Base-by-base conservation (phyloP, 1,140 invertebrate species). In the Mercenaria mercenaria region DNA sequence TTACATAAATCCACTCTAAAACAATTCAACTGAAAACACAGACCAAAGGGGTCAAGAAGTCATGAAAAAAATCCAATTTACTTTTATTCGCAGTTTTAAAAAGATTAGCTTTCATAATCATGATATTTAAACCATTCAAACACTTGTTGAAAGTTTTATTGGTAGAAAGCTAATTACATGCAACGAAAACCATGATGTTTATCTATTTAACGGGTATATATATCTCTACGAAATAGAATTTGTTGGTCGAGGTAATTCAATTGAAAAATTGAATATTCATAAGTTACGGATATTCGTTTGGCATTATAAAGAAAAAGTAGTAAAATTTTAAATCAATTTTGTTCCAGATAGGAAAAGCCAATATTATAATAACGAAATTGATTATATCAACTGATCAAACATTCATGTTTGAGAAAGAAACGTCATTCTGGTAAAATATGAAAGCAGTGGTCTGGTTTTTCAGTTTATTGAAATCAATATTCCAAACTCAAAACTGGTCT, bases 331-430 rank as follows among this genome's bases (percentile, higher is more conserved):
- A 56, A 64, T 8, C 59, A 64, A 26, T 29, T 64, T 64, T 64
- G 59, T 29, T 64, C 4, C 59, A 29, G 59, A n/a, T 64, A 64
- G 26, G 59, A 20, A 64, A 64, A 64, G 59, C 59, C 26, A 64
- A 29, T 64, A 64, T 64, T 64, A 29, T 64, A 64, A 29, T 64
- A 29, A 29, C 3, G 15, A 59, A 64, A 29, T 64, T 64, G n/a
- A 64, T 64, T 64, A 64, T 29, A 64, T 10, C 59, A 64, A 64
- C 59, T 64, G 59, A 64, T 64, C 59, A 64, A 64, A 64, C 59
- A 64, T 64, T 8, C 3, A 64, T 29, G 4, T 26, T 64, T 29
- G 59, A 64, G n/a, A 64, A 29, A 3, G 15, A 64, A 64, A 64
- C 26, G 20, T 64, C 26, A 29, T 29, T 64, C 59, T 64, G 26